Base-by-base conservation (phyloP, 1,140 invertebrate genomes). In the Berghia stephanieae region DNA sequence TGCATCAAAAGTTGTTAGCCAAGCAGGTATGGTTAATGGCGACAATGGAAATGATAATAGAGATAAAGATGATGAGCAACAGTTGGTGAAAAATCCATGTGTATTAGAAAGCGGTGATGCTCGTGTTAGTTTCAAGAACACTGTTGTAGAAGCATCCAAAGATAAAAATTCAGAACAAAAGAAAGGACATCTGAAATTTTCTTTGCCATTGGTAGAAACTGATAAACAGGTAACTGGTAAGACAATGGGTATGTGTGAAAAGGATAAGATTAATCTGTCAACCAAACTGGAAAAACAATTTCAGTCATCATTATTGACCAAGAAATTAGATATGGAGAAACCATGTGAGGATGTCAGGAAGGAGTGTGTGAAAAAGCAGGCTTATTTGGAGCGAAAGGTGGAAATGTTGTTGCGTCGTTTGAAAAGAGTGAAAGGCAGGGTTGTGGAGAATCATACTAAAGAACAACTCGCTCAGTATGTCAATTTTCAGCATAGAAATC, bases 381-480 rank as follows among this genome's bases (percentile, higher is more conserved):
- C 91, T 75, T 90, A 92, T 55, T 89, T 94, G 38, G 92, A 94
- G 81, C 90, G 93, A 31, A 90, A 93, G 80, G 91, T 92, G 72
- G 93, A 94, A 4, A 93, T 93, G 85, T 87, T 96, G 68, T 82
- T 94, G 80, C 90, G 94, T 74, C 90, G 95, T 60, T 88, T 96
- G 46, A 89, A 93, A 0, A 95, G 95, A 84, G 87, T 95, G 8
- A 94, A 96, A 87, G 91, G 92, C 0, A 90, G 92, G 68, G 89
- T 93, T 24, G 90, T 95, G 79, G 94, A 94, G 18, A 92, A 92
- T 68, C 94, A 96, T 85, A 91, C 93, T 36, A 93, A 93, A 69
- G 93, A 94, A 75, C 94, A 97, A 87, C 92, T 94, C 2, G 91
- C 92, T 21, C 92, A 93, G 73, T 91, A 95, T 74, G 90, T 96